A percentile compares a stretch with the other conserved stretches of the same genome.
These are phyloP conservation scores for Bufo gargarizans DNA, from an alignment of 2,113 vertebrate species.

Conservation along the genomic window DNA sequence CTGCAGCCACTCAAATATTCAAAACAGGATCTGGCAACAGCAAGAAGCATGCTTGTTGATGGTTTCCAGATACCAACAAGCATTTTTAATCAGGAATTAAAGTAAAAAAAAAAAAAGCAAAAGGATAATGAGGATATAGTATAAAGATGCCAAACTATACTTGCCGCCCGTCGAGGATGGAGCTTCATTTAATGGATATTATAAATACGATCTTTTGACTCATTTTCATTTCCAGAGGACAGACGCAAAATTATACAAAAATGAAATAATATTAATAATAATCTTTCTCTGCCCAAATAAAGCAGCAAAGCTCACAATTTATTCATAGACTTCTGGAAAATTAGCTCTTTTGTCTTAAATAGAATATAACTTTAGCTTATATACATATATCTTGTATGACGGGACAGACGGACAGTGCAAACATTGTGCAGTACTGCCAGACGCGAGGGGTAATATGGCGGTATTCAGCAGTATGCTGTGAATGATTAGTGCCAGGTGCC, in stretches of 20 bases:
- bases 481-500: no score
- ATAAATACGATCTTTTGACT: neutral
- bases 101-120: no score
- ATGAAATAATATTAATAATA: neutral
- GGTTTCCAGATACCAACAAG: neutral
- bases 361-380: constrained; percentile 28
- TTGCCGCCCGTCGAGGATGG: neutral
- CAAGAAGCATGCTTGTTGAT: neutral
- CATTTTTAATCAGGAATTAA: no score
- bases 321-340: constrained; percentile 2
- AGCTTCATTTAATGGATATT: neutral
- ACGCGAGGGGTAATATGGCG: neutral
- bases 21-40: neutral
- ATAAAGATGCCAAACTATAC: no score
- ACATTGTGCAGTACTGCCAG: neutral
- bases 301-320: neutral
- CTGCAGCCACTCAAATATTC: neutral
- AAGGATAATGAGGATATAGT: no score
- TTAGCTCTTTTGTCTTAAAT: constrained; percentile 20
- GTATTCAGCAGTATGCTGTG: no score
- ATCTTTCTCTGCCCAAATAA: neutral
- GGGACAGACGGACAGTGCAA: neutral
- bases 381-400: constrained; percentile 11
- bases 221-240: neutral
- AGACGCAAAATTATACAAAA: neutral